Percentiles rank a stretch among this genome's conserved stretches.
phyloP scores from a whole-genome alignment of 2,888 invertebrate species.

The Balanococcus diminutus region DNA sequence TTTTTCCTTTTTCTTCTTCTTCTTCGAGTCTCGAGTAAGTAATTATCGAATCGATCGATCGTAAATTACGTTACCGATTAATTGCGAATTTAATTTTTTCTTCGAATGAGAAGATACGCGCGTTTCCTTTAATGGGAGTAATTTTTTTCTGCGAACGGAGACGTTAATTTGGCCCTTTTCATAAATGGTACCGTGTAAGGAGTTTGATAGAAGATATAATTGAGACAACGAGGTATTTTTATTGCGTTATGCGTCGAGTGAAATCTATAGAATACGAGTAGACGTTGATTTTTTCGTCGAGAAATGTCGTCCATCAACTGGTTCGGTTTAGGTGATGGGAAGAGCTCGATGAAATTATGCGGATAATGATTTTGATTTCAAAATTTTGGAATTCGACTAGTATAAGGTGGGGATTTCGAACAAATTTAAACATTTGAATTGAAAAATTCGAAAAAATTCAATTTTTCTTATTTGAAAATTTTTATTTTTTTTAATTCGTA shows the following conservation, averaged over 20 bases:
- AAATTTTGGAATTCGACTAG: too few relatives aligned
- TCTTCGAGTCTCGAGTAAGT: background rate
- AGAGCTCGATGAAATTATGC: too few relatives aligned
- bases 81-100: constrained; percentile 3
- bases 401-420: too few relatives aligned
- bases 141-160: background rate
- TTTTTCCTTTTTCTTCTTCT: too few relatives aligned
- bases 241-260: background rate
- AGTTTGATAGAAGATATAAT: background rate
- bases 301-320: background rate
- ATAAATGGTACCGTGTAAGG: background rate
- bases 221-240: background rate
- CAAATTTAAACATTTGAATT: too few relatives aligned
- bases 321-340: background rate
- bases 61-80: background rate
- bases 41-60: constrained; percentile 8
- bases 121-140: constrained; percentile 11
- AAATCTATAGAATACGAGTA: background rate
- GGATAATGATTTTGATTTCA: too few relatives aligned
- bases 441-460: too few relatives aligned
- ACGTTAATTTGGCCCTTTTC: constrained; percentile 24
- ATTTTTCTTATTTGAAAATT: too few relatives aligned
- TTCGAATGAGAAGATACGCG: background rate
- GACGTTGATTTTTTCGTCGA: background rate
- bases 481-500: too few relatives aligned